Percentiles rank a stretch among this genome's conserved stretches.
phyloP scores from a whole-genome alignment of 2,888 invertebrate genomes.

The Charanyca ferruginea region DNA sequence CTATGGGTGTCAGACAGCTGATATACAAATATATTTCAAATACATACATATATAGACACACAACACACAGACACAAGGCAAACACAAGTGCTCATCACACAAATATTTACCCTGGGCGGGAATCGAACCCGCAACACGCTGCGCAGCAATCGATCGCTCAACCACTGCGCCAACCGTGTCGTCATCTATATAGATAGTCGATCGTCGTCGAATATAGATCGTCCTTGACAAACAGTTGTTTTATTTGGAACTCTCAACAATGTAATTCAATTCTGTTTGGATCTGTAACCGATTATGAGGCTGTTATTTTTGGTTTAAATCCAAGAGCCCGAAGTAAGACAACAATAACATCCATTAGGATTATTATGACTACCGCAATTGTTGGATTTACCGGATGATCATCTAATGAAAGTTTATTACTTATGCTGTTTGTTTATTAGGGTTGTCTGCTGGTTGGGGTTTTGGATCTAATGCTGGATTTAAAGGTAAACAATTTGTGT shows the following conservation, averaged over 20 bases:
- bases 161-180: too few species aligned
- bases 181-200: too few species aligned
- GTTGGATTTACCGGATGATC: background rate
- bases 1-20: too few species aligned
- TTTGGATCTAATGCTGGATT: constrained; percentile 28
- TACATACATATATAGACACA: too few species aligned
- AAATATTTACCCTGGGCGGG: too few species aligned
- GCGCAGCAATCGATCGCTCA: too few species aligned
- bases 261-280: constrained; percentile 30
- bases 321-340: background rate
- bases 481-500: constrained; percentile 22
- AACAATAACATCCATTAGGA: constrained; percentile 22
- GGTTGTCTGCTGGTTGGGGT: constrained; percentile 6
- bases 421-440: constrained; percentile 34
- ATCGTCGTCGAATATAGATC: too few species aligned
- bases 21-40: too few species aligned
- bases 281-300: constrained; percentile 7
- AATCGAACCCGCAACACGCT: too few species aligned
- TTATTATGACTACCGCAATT: constrained; percentile 17
- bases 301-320: constrained; percentile 13
- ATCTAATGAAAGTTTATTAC: constrained; percentile 1
- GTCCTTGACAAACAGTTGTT: constrained; percentile 10
- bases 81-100: too few species aligned
- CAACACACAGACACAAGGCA: too few species aligned
- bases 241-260: constrained; percentile 17